Percentiles rank a stretch among this genome's conserved stretches.
Evolutionary conservation across 2,113 vertebrate species (phyloP).

Genomic region (Sterna hirundo): DNA sequence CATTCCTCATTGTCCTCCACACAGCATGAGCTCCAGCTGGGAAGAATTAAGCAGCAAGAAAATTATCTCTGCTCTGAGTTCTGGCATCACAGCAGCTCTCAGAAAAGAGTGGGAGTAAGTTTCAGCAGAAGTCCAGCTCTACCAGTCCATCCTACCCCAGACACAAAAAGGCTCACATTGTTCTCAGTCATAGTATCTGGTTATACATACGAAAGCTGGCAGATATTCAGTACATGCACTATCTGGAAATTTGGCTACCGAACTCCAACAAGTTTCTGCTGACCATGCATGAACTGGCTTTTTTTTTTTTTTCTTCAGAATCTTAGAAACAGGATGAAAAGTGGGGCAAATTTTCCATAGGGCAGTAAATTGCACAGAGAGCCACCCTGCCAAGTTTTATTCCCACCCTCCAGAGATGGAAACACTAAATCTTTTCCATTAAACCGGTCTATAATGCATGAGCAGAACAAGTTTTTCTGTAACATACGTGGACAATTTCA

Average conservation of each 20-base stretch:
- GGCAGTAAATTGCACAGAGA: background rate
- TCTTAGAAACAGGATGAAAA: background rate
- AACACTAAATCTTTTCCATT: background rate
- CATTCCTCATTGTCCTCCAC: background rate
- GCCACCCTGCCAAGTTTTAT: background rate
- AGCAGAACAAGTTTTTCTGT: background rate
- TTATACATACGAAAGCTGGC: background rate
- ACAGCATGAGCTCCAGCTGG: background rate
- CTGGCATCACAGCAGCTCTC: background rate
- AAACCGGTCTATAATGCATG: background rate
- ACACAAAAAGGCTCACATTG: background rate
- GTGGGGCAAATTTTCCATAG: background rate
- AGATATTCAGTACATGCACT: background rate
- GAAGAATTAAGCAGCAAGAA: conserved; percentile 6
- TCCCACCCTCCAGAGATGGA: background rate
- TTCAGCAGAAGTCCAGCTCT: background rate
- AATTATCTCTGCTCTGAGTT: background rate
- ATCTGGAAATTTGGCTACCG: background rate
- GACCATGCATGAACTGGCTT: background rate
- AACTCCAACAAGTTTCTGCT: background rate
- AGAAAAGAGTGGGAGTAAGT: background rate
- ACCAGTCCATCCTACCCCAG: background rate
- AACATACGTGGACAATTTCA: background rate
- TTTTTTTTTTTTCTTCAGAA: background rate
- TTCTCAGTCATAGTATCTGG: background rate